Conservation (phyloP, 2,113 vertebrate genomes). For the Nothocercus julius region DNA sequence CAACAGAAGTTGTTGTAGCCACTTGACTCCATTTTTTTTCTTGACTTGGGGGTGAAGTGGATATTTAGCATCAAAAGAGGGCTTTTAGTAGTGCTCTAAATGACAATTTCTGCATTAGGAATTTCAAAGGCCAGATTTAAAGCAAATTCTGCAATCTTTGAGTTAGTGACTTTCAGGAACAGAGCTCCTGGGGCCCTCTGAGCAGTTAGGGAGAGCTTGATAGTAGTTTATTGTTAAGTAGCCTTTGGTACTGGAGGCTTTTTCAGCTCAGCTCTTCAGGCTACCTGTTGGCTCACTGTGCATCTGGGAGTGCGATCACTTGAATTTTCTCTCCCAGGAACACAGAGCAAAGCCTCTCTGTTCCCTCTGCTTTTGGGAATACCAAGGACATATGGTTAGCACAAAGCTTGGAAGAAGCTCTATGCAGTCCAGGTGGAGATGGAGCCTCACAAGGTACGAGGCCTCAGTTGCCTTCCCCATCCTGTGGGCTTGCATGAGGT, state of each 20-base stretch:
- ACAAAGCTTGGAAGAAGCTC: neutral
- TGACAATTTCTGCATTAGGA: neutral
- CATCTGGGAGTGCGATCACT: neutral
- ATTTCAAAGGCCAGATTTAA: neutral
- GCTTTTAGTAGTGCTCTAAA: neutral
- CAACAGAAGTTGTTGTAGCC: neutral
- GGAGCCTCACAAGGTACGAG: neutral
- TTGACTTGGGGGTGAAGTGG: neutral
- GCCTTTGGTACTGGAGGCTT: neutral
- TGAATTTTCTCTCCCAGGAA: neutral
- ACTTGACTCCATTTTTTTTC: neutral
- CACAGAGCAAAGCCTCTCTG: neutral
- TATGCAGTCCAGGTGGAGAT: neutral
- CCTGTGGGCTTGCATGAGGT: neutral
- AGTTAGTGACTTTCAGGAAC: neutral
- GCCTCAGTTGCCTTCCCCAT: accelerated
- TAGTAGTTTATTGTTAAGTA: neutral
- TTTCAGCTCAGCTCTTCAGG: neutral
- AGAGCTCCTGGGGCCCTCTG: neutral
- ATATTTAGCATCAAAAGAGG: neutral
- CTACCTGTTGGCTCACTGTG: neutral
- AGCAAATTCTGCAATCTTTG: neutral
- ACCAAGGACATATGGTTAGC: neutral
- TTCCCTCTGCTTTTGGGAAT: neutral
- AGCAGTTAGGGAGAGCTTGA: accelerated